A percentile compares a stretch with the other conserved stretches of the same genome.
Conservation (phyloP, 1,140 invertebrate genomes). For the Macrosteles quadrilineatus region DNA sequence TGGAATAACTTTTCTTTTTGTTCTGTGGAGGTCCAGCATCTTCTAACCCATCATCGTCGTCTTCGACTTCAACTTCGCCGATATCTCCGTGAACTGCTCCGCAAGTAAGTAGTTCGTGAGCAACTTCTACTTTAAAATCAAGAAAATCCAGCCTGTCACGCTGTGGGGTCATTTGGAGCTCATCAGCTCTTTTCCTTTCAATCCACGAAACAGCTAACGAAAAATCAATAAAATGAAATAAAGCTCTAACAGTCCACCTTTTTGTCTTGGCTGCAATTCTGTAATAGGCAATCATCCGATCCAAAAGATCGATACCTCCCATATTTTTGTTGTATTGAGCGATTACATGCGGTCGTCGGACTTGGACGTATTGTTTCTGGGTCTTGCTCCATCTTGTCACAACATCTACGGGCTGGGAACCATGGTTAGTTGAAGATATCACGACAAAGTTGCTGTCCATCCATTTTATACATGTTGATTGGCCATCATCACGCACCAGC, state of each 20-base stretch:
- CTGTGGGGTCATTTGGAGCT: not conserved
- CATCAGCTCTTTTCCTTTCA: not conserved
- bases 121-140: constrained; percentile 4
- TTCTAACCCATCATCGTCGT: no score
- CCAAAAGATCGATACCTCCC: not conserved
- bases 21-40: no score
- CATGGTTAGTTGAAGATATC: not conserved
- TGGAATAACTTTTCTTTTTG: not conserved
- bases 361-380: not conserved
- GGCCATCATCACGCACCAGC: no score
- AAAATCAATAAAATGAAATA: constrained; percentile 19
- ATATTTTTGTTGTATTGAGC: constrained; percentile 3
- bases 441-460: not conserved
- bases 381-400: not conserved
- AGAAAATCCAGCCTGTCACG: not conserved
- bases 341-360: not conserved
- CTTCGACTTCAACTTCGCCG: not conserved
- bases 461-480: not conserved
- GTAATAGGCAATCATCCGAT: constrained; percentile 4
- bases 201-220: not conserved
- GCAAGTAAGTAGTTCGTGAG: not conserved
- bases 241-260: constrained; percentile 12
- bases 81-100: not conserved
- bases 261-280: not conserved
- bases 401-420: not conserved